Base-by-base conservation (phyloP, 2,113 vertebrate genomes). In the Apodemus sylvaticus region DNA sequence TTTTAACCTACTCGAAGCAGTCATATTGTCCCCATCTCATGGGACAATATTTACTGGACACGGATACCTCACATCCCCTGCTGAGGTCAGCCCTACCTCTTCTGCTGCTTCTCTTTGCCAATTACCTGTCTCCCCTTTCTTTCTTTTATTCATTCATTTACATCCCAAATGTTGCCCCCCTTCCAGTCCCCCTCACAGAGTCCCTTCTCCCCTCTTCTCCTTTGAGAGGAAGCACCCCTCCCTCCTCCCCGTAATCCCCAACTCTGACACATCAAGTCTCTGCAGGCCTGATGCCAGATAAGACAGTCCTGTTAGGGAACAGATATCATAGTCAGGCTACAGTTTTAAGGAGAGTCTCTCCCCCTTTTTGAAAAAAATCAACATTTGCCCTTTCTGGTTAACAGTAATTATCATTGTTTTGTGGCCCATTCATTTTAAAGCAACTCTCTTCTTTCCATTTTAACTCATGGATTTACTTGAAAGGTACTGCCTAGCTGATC, bases 381-480 rank as follows among this genome's bases (percentile, higher is more conserved):
- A 14, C n/a, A 51, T 66, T 53, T 68, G 20, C 3, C 36, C 19
- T 2, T 22, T 42, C n/a, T 53, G 34, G 17, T 51, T 83, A 93
- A 77, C 71, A 92, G 36, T 64, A 73, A 64, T 89, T 31, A 55
- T 55, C 42, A 24, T 86, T 71, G 8, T 60, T 45, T 73, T 92
- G 74, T 88, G 51, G 36, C 85, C 45, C 24, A 24, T 70, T 16
- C 16, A 29, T 73, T 42, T 91, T 83, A 64, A 71, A 74, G 83
- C 11, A 39, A 55, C 76, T 64, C 13, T 8, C 64, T 83, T 94
- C 78, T 68, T 95, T 96, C 87, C 55, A 16, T 68, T 92, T 93
- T 83, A 26, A 26, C 20, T 83, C 39, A 89, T 60, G 22, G 45
- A 11, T 87, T 58, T 79, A 58, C 70, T 86, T 71, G 62, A 78